Conservation (phyloP, 2,888 invertebrate species). For the Drosophila cracens region DNA sequence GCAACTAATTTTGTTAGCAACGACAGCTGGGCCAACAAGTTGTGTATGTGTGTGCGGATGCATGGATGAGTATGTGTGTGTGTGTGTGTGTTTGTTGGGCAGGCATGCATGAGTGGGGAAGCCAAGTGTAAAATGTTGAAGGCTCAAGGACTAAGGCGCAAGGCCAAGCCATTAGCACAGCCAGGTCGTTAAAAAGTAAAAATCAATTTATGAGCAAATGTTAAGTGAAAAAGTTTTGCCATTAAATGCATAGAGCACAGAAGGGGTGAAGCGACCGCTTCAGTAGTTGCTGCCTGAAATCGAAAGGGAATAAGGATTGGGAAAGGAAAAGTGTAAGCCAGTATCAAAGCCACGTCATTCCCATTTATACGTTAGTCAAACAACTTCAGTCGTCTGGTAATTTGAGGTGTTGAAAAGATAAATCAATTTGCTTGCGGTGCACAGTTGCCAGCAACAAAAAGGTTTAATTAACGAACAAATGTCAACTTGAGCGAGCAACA, state of each 20-base stretch:
- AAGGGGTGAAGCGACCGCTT: constrained; percentile 11
- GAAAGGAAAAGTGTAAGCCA: constrained; percentile 4
- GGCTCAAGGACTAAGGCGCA: constrained; percentile 47
- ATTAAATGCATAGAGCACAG: constrained; percentile 58
- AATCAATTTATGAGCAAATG: constrained; percentile 80
- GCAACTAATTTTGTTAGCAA: constrained; percentile 55
- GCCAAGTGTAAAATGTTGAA: constrained; percentile 23
- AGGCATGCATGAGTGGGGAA: constrained; percentile 42
- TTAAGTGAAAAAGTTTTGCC: constrained; percentile 78
- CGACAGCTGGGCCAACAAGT: constrained; percentile 30
- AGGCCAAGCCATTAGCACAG: constrained; percentile 54
- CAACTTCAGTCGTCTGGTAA: constrained; percentile 33
- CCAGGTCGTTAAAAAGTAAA: constrained; percentile 80
- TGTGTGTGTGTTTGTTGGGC: constrained; percentile 6
- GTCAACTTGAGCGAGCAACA: constrained; percentile 75
- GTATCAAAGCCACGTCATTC: constrained; percentile 31
- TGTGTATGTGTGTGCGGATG: constrained; percentile 14
- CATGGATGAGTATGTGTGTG: constrained; percentile 40
- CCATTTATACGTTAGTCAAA: constrained; percentile 24
- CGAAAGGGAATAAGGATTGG: constrained; percentile 5
- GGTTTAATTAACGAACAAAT: constrained; percentile 81
- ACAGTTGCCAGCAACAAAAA: constrained; percentile 73
- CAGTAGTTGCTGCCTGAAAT: constrained; percentile 16
- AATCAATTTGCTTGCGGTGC: constrained; percentile 80
- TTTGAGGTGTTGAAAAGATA: constrained; percentile 77